Evolutionary conservation across 1,140 invertebrate species (phyloP).

Genomic region (Sipha flava): DNA sequence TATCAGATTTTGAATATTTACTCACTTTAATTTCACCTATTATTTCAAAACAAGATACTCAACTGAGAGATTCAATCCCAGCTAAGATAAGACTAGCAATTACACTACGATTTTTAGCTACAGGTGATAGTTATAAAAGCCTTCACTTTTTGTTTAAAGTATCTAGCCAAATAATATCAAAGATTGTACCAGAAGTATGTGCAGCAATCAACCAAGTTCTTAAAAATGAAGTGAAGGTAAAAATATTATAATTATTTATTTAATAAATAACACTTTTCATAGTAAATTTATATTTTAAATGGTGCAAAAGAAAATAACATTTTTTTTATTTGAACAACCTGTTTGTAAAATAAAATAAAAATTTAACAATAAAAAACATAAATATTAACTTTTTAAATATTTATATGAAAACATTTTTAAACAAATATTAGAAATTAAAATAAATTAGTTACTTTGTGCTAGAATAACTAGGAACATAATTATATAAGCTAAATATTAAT

Average conservation of each 20-base stretch:
- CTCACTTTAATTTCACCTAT: no score
- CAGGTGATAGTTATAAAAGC: no score
- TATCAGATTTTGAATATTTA: no score
- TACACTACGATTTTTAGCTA: no score
- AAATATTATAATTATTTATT: background rate
- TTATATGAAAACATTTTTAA: background rate
- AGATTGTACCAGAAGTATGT: conserved; percentile 39
- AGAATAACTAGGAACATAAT: background rate
- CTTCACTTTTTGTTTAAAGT: conserved; percentile 40
- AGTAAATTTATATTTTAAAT: no score
- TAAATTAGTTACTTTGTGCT: background rate
- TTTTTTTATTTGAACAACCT: no score
- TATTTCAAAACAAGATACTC: no score
- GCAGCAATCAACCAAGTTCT: conserved; percentile 36
- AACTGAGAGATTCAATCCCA: conserved; percentile 36
- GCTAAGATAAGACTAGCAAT: conserved; percentile 37
- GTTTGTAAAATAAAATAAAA: background rate
- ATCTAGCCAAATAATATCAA: conserved; percentile 39
- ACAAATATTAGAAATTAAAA: background rate
- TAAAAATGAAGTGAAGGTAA: conserved; percentile 35
- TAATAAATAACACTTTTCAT: no score
- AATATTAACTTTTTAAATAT: background rate
- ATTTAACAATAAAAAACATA: background rate
- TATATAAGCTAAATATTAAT: background rate
- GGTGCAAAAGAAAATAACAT: no score